These are phyloP conservation scores for Eledona agricola DNA, from an alignment of 2,888 invertebrate species.

Conservation along the genomic window DNA sequence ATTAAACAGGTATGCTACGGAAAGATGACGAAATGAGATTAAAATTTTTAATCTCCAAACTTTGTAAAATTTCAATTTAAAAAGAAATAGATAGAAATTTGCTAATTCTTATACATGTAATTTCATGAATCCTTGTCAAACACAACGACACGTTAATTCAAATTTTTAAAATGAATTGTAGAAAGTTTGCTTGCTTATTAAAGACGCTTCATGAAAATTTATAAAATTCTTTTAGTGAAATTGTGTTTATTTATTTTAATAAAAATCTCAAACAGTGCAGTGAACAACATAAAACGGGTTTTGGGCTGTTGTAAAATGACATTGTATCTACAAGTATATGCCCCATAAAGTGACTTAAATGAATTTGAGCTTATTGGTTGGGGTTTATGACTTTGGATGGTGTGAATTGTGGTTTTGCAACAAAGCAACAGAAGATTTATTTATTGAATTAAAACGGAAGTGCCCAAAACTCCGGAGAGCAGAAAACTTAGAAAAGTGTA, in stretches of 20 bases:
- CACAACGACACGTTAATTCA: too few relatives aligned
- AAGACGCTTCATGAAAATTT: too few relatives aligned
- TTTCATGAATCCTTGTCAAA: too few relatives aligned
- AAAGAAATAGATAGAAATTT: conserved; percentile 1
- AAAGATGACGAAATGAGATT: conserved; percentile 13
- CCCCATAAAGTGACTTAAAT: too few relatives aligned
- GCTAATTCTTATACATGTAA: too few relatives aligned
- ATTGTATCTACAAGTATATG: too few relatives aligned
- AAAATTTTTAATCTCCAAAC: conserved; percentile 11
- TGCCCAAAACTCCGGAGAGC: conserved; percentile 21
- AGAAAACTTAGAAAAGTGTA: conserved; percentile 35
- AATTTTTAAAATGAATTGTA: too few relatives aligned
- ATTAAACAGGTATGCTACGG: conserved; percentile 10
- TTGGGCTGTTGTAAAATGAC: too few relatives aligned
- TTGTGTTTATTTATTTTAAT: conserved; percentile 4
- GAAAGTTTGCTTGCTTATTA: too few relatives aligned
- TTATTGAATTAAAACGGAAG: too few relatives aligned
- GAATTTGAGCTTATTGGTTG: conserved; percentile 1
- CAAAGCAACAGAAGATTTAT: conserved; percentile 10
- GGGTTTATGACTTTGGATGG: too few relatives aligned
- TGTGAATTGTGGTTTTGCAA: conserved; percentile 22
- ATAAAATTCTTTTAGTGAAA: conserved; percentile 1
- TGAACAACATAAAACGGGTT: neutral
- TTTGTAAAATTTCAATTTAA: conserved; percentile 4
- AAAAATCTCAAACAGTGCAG: neutral